Evolutionary conservation across 30 jellyfish, hydroid and myxozoan genomes (phyloP).

Genomic region (Clytia hemisphaerica): DNA sequence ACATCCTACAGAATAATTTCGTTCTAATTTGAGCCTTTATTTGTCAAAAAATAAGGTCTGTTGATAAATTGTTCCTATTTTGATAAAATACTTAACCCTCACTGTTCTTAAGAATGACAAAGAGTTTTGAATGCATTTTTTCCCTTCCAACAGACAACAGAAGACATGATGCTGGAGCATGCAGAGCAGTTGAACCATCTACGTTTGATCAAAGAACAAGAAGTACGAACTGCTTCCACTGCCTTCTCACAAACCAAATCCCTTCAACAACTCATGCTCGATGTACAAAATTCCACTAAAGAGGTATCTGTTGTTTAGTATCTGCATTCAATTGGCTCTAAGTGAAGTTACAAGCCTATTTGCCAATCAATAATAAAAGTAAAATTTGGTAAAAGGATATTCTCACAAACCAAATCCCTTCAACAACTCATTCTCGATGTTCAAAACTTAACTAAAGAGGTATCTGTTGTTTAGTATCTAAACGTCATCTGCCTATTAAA

Average conservation of each 20-base stretch:
- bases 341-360: no score
- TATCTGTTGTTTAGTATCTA: not conserved
- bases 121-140: not conserved
- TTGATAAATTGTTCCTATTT: no score
- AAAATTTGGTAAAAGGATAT: no score
- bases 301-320: conserved; percentile 49
- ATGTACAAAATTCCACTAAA: conserved; percentile 65
- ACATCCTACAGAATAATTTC: no score
- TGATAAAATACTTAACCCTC: no score
- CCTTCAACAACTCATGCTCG: conserved; percentile 58
- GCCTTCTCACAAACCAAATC: conserved; percentile 87
- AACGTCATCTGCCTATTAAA: no score
- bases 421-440: conserved; percentile 71
- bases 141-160: conserved; percentile 42
- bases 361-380: no score
- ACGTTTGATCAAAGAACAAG: conserved; percentile 71
- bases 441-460: conserved; percentile 77
- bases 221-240: conserved; percentile 71
- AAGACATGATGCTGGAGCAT: conserved; percentile 52
- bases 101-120: no score
- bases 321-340: no score
- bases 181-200: conserved; percentile 64
- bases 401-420: conserved; percentile 79
- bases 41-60: no score
- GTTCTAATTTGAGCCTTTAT: no score